Evolutionary conservation across 1,140 invertebrate genomes (phyloP), one percentile per base, ranked within the genome.

Genomic region (Drosophila seguyi): DNA sequence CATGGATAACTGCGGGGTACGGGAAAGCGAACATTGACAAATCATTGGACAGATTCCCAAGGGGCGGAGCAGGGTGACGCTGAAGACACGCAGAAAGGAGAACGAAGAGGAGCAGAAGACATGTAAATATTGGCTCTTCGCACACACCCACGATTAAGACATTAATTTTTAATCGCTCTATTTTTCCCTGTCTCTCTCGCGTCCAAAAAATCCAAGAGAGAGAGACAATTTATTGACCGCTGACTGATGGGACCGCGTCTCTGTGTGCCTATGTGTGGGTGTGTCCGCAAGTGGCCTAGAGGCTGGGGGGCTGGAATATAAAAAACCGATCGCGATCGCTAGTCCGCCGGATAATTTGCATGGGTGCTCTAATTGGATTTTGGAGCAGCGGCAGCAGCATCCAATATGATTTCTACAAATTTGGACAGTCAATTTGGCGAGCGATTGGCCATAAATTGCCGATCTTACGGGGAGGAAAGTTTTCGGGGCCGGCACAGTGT

Each of bases 291-390:
- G 38, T 31, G 16, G 34, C 68, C 39, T 31, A 25, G 66, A 22
- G 20, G 52, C 36, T 11, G 27, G 22, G 38, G 39, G 47, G 36
- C 34, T 48, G 34, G 36, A 45, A 75, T 56, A 76, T 76, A 59
- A 69, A 78, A 61, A 81, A 61, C 44, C 78, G 81, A 90, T 86
- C 82, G 75, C 44, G 81, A 90, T 38, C 48, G 50, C 47, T 73
- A 58, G 71, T 41, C 52, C 31, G 22, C 7, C 41, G 16, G 11
- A 62, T 72, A 90, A 90, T 90, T 90, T 81, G 63, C 85, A 90
- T 78, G 47, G 63, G 20, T 38, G 59, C 59, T 81, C 85, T 90
- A 90, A 90, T 90, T 81, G 68, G 66, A 90, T 90, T 81, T 90
- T 62, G 61, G 60, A 60, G 52, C 72, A 63, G 48, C 38, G 52